These are phyloP conservation scores for Syrphus vitripennis DNA, from an alignment of 2,888 invertebrate genomes.

Conservation along the genomic window DNA sequence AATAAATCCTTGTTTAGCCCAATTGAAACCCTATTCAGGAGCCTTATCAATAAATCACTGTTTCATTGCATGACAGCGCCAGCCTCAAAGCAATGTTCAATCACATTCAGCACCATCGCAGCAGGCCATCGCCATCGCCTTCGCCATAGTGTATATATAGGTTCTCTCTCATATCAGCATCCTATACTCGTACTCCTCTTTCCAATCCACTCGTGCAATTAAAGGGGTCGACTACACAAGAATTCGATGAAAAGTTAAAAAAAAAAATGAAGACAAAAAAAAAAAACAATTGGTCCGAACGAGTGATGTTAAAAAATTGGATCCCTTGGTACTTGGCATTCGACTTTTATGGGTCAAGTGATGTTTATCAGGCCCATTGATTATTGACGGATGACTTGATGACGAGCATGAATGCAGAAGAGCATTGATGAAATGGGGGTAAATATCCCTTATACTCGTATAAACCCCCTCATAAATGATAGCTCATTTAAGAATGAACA, in stretches of 20 bases:
- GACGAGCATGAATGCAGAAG: conserved; percentile 39
- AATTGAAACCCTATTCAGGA: conserved; percentile 61
- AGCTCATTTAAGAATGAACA: not conserved
- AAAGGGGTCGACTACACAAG: conserved; percentile 55
- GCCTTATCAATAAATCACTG: conserved; percentile 59
- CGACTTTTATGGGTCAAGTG: conserved; percentile 63
- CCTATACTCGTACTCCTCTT: not conserved
- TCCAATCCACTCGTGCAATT: conserved; percentile 42
- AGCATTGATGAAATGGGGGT: conserved; percentile 24
- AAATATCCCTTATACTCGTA: conserved; percentile 10
- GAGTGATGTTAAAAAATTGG: conserved; percentile 24
- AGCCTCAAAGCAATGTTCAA: conserved; percentile 46
- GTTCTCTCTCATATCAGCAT: conserved; percentile 45
- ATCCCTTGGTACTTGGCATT: conserved; percentile 55
- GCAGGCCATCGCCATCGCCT: not conserved
- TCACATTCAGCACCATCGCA: conserved; percentile 5
- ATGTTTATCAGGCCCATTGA: conserved; percentile 53
- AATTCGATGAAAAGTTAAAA: conserved; percentile 47
- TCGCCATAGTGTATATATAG: not conserved
- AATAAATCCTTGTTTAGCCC: conserved; percentile 55
- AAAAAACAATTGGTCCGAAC: conserved; percentile 25
- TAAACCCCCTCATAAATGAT: conserved; percentile 7
- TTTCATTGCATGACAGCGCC: conserved; percentile 46
- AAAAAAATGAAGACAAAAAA: not conserved
- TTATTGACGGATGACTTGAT: conserved; percentile 60